Evolutionary conservation across 2,888 invertebrate genomes (phyloP), one percentile per base, ranked within the genome.

Genomic region (Encarsia formosa): DNA sequence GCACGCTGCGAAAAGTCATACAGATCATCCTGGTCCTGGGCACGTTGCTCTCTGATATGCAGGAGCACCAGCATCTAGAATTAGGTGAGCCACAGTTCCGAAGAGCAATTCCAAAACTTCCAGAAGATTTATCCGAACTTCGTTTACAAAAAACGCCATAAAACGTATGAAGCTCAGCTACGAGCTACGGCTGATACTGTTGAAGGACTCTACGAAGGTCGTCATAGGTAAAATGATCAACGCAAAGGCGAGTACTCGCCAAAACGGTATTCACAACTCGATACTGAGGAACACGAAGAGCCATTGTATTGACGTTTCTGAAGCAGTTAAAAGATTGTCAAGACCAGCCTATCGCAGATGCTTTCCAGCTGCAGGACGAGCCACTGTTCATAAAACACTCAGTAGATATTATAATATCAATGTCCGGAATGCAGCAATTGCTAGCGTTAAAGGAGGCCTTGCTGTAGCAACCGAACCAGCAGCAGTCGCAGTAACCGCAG

Each of bases 71-170:
- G 99, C 75, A 79, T 82, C 49, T 92, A 96, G 69, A 85, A 87
- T 63, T 82, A 84, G 46, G 90, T 98, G 23, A 85, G 96, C 34
- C 88, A 92, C 67, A 90, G 92, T 65, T 95, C 99, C 2, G 98
- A 99, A 75, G 92, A 92, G 68, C 88, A 97, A 68, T 78, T 99
- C 24, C 90, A 94, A 71, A 99, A 99, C 63, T 97, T 99, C 64
- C 98, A 99, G 71, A 94, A 95, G 76, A 98, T 98, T 66, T 98
- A 98, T 77, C 93, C 96, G 1, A 97, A 97, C n/a, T 97, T 97
- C 75, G 92, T 94, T 40, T 91, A 97, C 76, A 96, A 95, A 85
- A 96, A 97, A 75, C n/a, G 91, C 96, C 9, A 88, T 93, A 66
- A 82, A 87, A 60, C 99, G 98, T 13, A 89, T 99, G 62, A 86